Percentiles rank a stretch among this genome's conserved stretches.
Conservation (phyloP, 2,888 invertebrate species). For the Dorcus parallelipipedus region DNA sequence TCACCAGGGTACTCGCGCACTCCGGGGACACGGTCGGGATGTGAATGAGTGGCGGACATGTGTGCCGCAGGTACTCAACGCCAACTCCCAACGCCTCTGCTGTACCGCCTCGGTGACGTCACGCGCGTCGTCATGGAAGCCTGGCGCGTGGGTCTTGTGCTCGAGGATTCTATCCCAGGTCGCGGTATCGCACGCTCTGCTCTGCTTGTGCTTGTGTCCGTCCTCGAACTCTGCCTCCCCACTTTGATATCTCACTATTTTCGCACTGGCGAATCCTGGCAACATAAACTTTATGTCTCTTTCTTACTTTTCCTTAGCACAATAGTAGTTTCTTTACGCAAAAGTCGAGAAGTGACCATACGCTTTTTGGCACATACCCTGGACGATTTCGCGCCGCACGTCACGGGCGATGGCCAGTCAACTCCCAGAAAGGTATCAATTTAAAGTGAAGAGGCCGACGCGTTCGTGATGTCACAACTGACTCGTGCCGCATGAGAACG, state of each 20-base stretch:
- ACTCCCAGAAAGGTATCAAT: constrained; percentile 41
- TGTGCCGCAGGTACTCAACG: constrained; percentile 36
- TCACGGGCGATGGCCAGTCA: constrained; percentile 25
- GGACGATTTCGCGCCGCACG: constrained; percentile 22
- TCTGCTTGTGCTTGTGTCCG: constrained; percentile 29
- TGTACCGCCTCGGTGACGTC: constrained; percentile 37
- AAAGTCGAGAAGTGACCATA: constrained; percentile 14
- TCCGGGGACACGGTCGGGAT: constrained; percentile 26
- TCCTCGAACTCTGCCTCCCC: constrained; percentile 31
- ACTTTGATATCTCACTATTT: constrained; percentile 27
- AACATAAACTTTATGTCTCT: constrained; percentile 16
- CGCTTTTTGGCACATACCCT: constrained; percentile 27
- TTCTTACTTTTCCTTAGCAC: constrained; percentile 19
- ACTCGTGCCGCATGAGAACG: constrained; percentile 33
- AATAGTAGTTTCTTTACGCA: constrained; percentile 5
- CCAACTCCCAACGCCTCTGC: constrained; percentile 43
- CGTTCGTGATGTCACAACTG: constrained; percentile 34
- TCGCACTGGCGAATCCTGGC: constrained; percentile 26
- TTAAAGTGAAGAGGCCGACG: constrained; percentile 27
- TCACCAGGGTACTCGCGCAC: constrained; percentile 29
- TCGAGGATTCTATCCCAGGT: constrained; percentile 30
- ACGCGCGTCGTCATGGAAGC: constrained; percentile 43
- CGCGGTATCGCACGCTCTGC: constrained; percentile 30
- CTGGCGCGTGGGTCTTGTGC: constrained; percentile 34
- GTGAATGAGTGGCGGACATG: constrained; percentile 38